A percentile compares a stretch with the other conserved stretches of the same genome.
phyloP scores from a whole-genome alignment of 2,113 vertebrate genomes.

The Antennarius striatus region DNA sequence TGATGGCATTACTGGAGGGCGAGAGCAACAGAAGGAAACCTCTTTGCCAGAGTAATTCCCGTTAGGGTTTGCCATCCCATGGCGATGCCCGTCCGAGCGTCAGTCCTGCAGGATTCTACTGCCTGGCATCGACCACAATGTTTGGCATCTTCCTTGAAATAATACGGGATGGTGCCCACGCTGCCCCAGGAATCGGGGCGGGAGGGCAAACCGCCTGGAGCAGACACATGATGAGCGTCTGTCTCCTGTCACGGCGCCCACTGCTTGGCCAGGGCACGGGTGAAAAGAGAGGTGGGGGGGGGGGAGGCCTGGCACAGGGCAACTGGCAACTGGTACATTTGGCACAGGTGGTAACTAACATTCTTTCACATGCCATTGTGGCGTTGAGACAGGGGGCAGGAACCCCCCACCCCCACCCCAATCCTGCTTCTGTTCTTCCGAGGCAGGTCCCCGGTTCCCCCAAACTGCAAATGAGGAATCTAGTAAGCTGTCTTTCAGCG shows the following conservation, averaged over 20 bases:
- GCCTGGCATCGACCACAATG: slow-evolving; percentile 38
- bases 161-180: slow-evolving; percentile 44
- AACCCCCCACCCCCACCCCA: slow-evolving; percentile 16
- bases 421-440: slow-evolving; percentile 63
- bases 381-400: slow-evolving; percentile 72
- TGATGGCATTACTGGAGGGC: slow-evolving; percentile 31
- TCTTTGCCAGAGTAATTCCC: slow-evolving; percentile 34
- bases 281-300: slow-evolving; percentile 21
- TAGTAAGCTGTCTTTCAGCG: slow-evolving; percentile 56
- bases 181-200: slow-evolving; percentile 68
- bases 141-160: slow-evolving; percentile 59
- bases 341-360: slow-evolving; percentile 70
- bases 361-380: slow-evolving; percentile 79
- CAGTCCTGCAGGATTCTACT: slow-evolving; percentile 32
- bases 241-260: slow-evolving; percentile 65
- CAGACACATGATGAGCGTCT: slow-evolving; percentile 72
- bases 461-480: slow-evolving; percentile 77
- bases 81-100: slow-evolving; percentile 32
- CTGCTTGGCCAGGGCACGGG: slow-evolving; percentile 41
- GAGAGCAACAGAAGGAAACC: slow-evolving; percentile 6
- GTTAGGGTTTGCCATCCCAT: slow-evolving; percentile 21
- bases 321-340: slow-evolving; percentile 70
- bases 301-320: slow-evolving; percentile 64
- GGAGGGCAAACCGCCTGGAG: slow-evolving; percentile 63
- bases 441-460: slow-evolving; percentile 67